Evolutionary conservation across 2,113 vertebrate species (phyloP).

Genomic region (Prionailurus viverrinus): DNA sequence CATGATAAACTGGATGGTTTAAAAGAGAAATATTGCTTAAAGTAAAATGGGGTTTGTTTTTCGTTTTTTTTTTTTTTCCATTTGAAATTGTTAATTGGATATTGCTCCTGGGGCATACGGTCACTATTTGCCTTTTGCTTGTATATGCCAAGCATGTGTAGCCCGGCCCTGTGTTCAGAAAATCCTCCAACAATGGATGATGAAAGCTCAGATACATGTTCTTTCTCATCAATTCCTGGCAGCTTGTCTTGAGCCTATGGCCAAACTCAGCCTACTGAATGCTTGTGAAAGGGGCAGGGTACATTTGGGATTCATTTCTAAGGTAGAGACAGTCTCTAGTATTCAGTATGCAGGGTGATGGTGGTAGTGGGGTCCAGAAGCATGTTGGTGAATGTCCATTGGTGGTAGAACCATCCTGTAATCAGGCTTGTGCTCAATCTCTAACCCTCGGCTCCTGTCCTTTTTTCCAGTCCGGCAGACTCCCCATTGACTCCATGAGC

Average conservation of each 20-base stretch:
- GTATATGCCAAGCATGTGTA: accelerated
- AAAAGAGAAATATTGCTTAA: background rate
- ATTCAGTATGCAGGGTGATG: background rate
- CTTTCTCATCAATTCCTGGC: no score
- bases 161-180: background rate
- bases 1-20: background rate
- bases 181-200: background rate
- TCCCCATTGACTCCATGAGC: accelerated
- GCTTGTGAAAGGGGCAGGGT: background rate
- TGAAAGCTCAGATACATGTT: background rate
- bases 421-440: accelerated
- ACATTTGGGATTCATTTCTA: no score
- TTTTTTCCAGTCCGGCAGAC: accelerated
- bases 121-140: background rate
- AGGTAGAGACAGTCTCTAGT: background rate
- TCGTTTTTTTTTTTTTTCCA: background rate
- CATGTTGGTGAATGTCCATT: accelerated
- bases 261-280: background rate
- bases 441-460: accelerated
- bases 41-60: background rate
- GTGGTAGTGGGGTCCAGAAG: background rate
- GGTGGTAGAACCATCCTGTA: accelerated
- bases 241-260: background rate
- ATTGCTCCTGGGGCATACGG: accelerated
- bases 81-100: background rate